Conservation (phyloP, 2,113 vertebrate genomes). For the Stercorarius parasiticus region DNA sequence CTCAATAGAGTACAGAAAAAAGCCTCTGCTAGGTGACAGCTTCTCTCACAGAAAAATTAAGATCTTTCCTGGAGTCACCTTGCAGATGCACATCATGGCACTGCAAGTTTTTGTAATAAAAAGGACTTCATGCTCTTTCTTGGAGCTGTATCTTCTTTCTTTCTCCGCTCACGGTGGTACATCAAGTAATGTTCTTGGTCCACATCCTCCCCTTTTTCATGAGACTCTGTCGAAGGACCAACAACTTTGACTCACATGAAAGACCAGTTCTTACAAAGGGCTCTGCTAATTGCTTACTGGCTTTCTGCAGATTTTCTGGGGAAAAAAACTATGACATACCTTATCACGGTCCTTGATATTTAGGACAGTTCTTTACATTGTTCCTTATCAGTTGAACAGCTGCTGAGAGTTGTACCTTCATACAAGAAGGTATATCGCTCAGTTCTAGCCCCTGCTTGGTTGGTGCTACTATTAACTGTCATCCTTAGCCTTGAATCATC, state of each 20-base stretch:
- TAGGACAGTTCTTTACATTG: neutral
- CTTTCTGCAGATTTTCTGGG: neutral
- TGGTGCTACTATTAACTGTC: neutral
- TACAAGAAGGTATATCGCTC: neutral
- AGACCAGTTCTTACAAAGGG: neutral
- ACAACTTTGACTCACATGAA: neutral
- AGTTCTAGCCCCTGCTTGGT: neutral
- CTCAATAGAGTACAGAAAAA: neutral
- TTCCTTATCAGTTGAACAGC: neutral
- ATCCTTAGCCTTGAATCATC: neutral
- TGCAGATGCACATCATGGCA: neutral
- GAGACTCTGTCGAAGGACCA: neutral
- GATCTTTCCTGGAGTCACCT: neutral
- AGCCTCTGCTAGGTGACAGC: neutral
- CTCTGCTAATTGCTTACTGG: neutral
- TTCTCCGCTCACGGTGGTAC: neutral
- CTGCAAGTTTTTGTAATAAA: neutral
- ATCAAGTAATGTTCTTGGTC: neutral
- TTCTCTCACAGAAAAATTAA: neutral
- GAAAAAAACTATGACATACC: neutral
- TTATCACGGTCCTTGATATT: neutral
- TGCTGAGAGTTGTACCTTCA: neutral
- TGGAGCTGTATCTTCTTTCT: neutral
- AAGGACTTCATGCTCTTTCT: neutral
- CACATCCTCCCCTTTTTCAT: neutral